These are phyloP conservation scores for Donacobius atricapilla DNA, from an alignment of 2,113 vertebrate species.

Conservation along the genomic window DNA sequence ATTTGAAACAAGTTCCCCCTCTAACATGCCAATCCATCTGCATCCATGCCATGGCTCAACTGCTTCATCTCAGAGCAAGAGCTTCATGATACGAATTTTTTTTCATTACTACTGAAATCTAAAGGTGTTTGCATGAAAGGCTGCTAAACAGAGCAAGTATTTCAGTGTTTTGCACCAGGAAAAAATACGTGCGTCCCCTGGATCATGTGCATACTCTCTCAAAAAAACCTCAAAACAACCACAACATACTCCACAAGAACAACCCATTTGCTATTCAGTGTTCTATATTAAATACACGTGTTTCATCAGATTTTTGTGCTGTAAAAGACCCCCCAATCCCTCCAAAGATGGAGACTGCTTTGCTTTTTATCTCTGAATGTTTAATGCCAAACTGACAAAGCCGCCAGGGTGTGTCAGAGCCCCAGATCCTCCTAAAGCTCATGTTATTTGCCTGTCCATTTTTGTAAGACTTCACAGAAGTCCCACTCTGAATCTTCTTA, in stretches of 20 bases:
- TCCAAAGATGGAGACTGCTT: neutral
- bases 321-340: neutral
- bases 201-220: neutral
- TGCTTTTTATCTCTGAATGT: neutral
- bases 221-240: neutral
- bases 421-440: neutral
- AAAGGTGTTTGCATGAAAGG: neutral
- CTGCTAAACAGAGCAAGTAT: neutral
- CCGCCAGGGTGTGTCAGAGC: neutral
- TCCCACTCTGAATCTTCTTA: neutral
- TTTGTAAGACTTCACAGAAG: neutral
- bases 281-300: neutral
- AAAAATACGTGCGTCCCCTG: neutral
- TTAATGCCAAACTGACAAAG: neutral
- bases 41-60: neutral
- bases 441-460: neutral
- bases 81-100: neutral
- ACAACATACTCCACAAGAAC: neutral
- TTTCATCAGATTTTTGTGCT: neutral
- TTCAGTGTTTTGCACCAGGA: neutral
- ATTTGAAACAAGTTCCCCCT: neutral
- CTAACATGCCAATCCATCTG: neutral
- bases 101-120: neutral
- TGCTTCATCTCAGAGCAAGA: neutral
- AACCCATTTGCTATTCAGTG: neutral